Evolutionary conservation across 2,113 vertebrate species (phyloP).

Genomic region (Chaetodon trifascialis): DNA sequence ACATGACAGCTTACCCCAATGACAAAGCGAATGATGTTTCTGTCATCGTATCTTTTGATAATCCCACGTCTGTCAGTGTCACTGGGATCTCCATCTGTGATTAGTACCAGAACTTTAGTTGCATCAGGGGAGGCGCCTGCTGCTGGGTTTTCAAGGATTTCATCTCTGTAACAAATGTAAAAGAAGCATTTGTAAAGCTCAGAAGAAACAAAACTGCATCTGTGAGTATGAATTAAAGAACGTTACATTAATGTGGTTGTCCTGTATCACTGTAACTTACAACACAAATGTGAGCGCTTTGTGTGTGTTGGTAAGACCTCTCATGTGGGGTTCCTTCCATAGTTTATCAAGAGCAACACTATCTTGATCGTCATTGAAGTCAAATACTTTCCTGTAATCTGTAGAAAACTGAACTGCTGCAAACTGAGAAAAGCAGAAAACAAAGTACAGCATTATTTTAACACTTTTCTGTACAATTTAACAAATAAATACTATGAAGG

Average conservation of each 20-base stretch:
- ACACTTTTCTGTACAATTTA: background rate
- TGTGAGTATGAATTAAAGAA: too few relatives aligned
- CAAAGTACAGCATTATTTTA: background rate
- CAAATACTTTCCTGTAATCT: slow-evolving; percentile 56
- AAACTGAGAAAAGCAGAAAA: slow-evolving; percentile 78
- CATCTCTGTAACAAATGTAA: slow-evolving; percentile 30
- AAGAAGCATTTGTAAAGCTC: background rate
- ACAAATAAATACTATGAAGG: background rate
- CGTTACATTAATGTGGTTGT: background rate
- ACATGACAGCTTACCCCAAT: slow-evolving; percentile 78
- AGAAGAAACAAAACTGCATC: background rate
- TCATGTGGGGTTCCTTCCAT: slow-evolving; percentile 35
- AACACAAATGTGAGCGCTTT: slow-evolving; percentile 74
- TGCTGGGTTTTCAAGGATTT: slow-evolving; percentile 59
- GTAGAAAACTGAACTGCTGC: slow-evolving; percentile 88
- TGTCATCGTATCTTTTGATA: slow-evolving; percentile 5
- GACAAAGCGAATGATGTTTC: slow-evolving; percentile 76
- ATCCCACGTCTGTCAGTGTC: fast-evolving
- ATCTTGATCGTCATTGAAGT: slow-evolving; percentile 78
- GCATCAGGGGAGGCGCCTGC: slow-evolving; percentile 81
- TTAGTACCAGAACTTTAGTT: slow-evolving; percentile 85
- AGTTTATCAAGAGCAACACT: slow-evolving; percentile 64
- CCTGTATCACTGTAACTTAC: slow-evolving; percentile 77
- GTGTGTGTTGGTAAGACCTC: slow-evolving; percentile 79
- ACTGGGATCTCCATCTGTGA: slow-evolving; percentile 86